phyloP scores from a whole-genome alignment of 2,888 invertebrate species.

The Troides aeacus region DNA sequence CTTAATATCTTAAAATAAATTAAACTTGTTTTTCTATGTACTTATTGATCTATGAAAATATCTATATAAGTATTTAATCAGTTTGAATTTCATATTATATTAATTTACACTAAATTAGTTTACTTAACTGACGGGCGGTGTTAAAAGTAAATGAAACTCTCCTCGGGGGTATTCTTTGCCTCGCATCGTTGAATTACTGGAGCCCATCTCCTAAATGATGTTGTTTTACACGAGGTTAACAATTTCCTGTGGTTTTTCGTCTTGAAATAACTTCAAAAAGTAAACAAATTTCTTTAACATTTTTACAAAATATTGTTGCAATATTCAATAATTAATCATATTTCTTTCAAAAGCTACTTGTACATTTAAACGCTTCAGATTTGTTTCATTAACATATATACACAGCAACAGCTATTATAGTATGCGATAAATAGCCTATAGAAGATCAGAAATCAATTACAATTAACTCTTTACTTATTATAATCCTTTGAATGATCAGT shows the following conservation, averaged over 20 bases:
- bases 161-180: constrained; percentile 5
- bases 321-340: no score
- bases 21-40: not conserved
- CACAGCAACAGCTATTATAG: no score
- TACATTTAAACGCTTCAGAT: no score
- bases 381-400: no score
- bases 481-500: no score
- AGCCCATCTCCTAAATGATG: constrained; percentile 8
- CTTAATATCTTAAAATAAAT: no score
- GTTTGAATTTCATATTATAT: not conserved
- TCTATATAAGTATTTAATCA: not conserved
- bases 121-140: constrained; percentile 3
- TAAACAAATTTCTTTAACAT: not conserved
- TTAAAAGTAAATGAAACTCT: constrained; percentile 15
- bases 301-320: not conserved
- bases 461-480: no score
- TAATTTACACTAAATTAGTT: constrained; percentile 4
- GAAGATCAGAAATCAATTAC: no score
- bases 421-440: no score
- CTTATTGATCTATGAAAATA: not conserved
- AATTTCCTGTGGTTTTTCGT: not conserved
- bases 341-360: no score
- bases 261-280: not conserved
- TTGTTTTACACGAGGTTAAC: constrained; percentile 1
- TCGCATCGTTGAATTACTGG: constrained; percentile 12